Conservation (phyloP, 2,113 vertebrate genomes). For the Hydropotes inermis region DNA sequence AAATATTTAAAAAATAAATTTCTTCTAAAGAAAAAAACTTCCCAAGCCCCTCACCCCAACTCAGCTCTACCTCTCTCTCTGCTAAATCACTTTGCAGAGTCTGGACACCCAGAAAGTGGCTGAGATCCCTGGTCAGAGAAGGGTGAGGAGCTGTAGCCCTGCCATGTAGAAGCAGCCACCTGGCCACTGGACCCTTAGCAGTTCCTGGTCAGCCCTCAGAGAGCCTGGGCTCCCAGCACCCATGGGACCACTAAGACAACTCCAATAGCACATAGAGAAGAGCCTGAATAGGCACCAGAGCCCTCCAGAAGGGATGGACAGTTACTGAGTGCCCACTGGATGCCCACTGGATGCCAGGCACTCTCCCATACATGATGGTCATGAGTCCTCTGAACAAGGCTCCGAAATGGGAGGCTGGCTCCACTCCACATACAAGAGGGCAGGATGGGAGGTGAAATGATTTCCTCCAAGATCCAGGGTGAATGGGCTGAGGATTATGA, state of each 20-base stretch:
- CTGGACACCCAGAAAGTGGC: background rate
- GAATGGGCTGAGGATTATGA: background rate
- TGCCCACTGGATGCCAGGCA: background rate
- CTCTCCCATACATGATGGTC: background rate
- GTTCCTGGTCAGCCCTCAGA: background rate
- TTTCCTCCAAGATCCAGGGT: background rate
- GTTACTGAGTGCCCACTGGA: background rate
- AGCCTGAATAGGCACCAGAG: background rate
- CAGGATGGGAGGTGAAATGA: background rate
- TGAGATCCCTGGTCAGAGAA: background rate
- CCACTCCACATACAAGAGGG: background rate
- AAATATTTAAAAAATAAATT: background rate
- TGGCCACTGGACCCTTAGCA: background rate
- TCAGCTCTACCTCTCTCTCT: background rate
- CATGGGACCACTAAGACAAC: background rate
- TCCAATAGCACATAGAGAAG: background rate
- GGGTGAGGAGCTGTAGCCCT: background rate
- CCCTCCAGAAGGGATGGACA: background rate
- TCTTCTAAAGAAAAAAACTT: background rate
- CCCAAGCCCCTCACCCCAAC: background rate
- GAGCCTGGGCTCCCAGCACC: background rate
- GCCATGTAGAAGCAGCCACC: background rate
- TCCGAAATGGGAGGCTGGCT: background rate
- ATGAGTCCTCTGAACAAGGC: background rate
- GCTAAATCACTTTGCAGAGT: background rate